These are phyloP conservation scores for Falco berigora DNA, from an alignment of 2,797 vertebrate genomes.

Conservation along the genomic window DNA sequence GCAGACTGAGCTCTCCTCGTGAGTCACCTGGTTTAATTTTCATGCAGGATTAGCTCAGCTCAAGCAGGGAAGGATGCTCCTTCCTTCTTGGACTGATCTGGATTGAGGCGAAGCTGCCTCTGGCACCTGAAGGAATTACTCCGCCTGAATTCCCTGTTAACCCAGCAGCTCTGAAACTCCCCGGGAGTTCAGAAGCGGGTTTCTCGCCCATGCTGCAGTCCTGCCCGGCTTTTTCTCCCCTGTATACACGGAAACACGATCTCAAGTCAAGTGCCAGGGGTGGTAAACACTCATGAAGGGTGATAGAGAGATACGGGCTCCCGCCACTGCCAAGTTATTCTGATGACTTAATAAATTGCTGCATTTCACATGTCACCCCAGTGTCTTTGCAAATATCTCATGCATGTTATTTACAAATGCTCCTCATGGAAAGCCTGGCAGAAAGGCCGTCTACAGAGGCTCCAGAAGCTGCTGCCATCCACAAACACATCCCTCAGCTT, in stretches of 20 bases:
- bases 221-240: neutral
- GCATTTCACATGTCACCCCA: neutral
- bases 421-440: neutral
- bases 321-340: neutral
- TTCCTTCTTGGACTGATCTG: neutral
- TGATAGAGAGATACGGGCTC: neutral
- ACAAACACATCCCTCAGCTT: neutral
- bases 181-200: neutral
- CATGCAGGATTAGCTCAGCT: neutral
- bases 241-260: neutral
- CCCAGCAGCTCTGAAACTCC: neutral
- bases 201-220: neutral
- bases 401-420: neutral
- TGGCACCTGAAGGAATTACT: neutral
- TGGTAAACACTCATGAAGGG: neutral
- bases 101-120: neutral
- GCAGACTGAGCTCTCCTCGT: accelerated
- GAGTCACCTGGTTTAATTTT: neutral
- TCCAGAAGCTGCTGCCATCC: neutral
- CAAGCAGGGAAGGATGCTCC: neutral
- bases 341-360: neutral
- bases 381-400: neutral
- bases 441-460: neutral
- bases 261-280: neutral
- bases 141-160: accelerated